Percentiles rank a stretch among this genome's conserved stretches.
These are phyloP conservation scores for Spea hammondii DNA, from an alignment of 2,797 vertebrate species.

Conservation along the genomic window DNA sequence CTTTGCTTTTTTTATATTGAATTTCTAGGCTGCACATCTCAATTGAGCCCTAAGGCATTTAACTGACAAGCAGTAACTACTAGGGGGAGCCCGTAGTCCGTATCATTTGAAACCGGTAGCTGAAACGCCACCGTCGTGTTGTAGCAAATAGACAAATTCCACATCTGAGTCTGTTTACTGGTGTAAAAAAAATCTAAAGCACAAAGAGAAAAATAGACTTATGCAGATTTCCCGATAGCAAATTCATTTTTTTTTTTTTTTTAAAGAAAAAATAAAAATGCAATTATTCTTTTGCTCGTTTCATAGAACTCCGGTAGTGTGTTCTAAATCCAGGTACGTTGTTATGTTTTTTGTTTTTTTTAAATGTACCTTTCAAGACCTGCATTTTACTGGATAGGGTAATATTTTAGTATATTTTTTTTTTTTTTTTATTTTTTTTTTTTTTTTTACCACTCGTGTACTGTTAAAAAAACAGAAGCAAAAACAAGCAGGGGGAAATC, in stretches of 20 bases:
- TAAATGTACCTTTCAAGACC: neutral
- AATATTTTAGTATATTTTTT: neutral
- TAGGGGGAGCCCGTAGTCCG: constrained; percentile 93
- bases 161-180: constrained; percentile 37
- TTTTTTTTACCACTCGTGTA: neutral
- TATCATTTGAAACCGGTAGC: constrained; percentile 54
- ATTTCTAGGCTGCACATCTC: constrained; percentile 53
- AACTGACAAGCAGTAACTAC: constrained; percentile 66
- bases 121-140: constrained; percentile 24
- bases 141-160: constrained; percentile 39
- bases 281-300: too few species aligned
- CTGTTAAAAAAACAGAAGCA: neutral
- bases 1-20: constrained; percentile 60
- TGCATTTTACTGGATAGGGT: neutral
- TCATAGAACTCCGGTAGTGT: too few species aligned
- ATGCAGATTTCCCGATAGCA: constrained; percentile 12
- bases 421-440: too few species aligned
- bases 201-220: constrained; percentile 40
- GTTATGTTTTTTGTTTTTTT: too few species aligned
- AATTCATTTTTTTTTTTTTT: neutral
- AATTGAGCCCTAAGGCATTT: constrained; percentile 44
- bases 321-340: too few species aligned
- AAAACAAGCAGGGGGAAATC: neutral
- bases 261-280: too few species aligned
- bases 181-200: constrained; percentile 50